These are phyloP conservation scores for Drosophila paranaensis DNA, from an alignment of 2,888 invertebrate species.

Conservation along the genomic window DNA sequence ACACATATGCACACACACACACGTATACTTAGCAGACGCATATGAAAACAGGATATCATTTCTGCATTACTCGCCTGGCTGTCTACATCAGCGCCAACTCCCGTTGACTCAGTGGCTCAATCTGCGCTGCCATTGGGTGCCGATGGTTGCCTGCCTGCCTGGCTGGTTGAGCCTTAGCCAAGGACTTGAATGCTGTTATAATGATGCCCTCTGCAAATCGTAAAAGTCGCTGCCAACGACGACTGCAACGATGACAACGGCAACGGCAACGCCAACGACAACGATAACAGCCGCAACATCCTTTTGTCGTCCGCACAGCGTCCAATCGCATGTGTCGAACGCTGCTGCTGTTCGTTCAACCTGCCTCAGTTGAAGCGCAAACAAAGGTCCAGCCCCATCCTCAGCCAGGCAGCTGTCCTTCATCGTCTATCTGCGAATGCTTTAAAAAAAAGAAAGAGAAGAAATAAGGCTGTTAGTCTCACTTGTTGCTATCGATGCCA, in stretches of 20 bases:
- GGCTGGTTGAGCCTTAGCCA: conserved; percentile 28
- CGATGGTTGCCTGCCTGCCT: conserved; percentile 13
- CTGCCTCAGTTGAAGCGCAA: conserved; percentile 13
- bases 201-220: conserved; percentile 54
- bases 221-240: conserved; percentile 42
- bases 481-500: conserved; percentile 16
- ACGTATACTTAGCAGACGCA: conserved; percentile 21
- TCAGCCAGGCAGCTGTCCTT: neutral
- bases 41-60: conserved; percentile 69
- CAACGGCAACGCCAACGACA: neutral
- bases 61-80: conserved; percentile 28
- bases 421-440: neutral
- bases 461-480: neutral
- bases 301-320: neutral
- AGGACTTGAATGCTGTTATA: conserved; percentile 58
- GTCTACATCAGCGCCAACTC: conserved; percentile 20
- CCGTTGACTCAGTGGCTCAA: conserved; percentile 12
- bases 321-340: conserved; percentile 30
- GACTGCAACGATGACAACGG: conserved; percentile 18
- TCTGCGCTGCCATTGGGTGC: conserved; percentile 5
- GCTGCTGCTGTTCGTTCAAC: conserved; percentile 26
- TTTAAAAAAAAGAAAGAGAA: conserved; percentile 1
- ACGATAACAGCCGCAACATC: conserved; percentile 1
- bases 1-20: conserved; percentile 17
- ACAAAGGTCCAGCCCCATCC: neutral